These are phyloP conservation scores for Apotomis betuletana DNA, from an alignment of 2,888 invertebrate genomes.

Conservation along the genomic window DNA sequence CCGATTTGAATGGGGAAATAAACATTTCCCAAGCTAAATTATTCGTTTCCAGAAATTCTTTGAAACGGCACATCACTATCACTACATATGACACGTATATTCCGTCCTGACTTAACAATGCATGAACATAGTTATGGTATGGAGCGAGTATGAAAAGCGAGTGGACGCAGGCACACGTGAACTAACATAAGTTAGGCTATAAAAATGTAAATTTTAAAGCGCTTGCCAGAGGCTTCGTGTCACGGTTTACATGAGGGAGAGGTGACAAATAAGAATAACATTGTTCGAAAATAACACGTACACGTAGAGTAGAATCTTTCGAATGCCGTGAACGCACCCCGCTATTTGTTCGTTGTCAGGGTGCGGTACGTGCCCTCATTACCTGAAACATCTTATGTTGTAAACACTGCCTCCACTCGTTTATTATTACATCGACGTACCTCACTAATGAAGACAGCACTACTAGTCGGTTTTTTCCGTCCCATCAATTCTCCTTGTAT, in stretches of 20 bases:
- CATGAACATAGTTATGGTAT: neutral
- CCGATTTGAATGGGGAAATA: too few relatives aligned
- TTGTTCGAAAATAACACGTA: constrained; percentile 46
- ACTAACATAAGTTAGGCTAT: neutral
- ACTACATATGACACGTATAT: too few relatives aligned
- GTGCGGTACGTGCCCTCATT: constrained; percentile 68
- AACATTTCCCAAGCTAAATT: too few relatives aligned
- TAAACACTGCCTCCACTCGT: constrained; percentile 45
- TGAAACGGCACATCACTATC: too few relatives aligned
- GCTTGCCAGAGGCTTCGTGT: neutral
- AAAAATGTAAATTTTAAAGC: neutral
- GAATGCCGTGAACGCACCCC: constrained; percentile 56
- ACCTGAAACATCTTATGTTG: constrained; percentile 56
- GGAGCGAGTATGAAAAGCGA: neutral
- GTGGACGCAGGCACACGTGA: neutral
- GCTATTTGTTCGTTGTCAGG: constrained; percentile 69
- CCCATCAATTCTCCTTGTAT: constrained; percentile 14
- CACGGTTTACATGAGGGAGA: neutral
- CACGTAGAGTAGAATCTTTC: constrained; percentile 58
- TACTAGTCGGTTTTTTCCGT: constrained; percentile 11
- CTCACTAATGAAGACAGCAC: constrained; percentile 15
- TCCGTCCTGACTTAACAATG: neutral
- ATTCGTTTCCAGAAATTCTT: too few relatives aligned
- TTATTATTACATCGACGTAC: constrained; percentile 30
- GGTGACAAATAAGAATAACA: constrained; percentile 34